Conservation (phyloP, 2,797 vertebrate species). For the Simalia tracyae region DNA sequence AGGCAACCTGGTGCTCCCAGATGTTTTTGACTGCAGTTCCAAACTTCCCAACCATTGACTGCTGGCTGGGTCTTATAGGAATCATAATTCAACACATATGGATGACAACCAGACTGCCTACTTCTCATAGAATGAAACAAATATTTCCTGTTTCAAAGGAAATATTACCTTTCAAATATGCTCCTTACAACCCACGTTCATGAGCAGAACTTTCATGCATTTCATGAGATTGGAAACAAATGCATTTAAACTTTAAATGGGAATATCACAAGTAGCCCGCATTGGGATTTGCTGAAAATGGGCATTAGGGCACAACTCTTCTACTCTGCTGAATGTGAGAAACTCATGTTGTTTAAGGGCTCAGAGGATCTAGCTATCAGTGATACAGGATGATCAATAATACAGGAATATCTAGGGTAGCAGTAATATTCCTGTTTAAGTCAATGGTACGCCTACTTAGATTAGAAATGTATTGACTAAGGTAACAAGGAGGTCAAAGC, state of each 20-base stretch:
- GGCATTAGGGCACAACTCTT: neutral
- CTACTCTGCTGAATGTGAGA: neutral
- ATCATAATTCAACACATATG: neutral
- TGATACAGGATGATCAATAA: neutral
- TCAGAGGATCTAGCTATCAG: neutral
- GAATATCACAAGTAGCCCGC: neutral
- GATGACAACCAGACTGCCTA: neutral
- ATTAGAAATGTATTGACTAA: constrained; percentile 42
- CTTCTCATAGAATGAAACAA: neutral
- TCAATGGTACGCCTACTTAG: neutral
- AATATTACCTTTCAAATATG: neutral
- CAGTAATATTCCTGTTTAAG: constrained; percentile 13
- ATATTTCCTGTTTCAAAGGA: neutral
- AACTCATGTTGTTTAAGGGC: neutral
- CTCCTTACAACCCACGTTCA: neutral
- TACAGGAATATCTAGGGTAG: constrained; percentile 26
- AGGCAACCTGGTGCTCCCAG: neutral
- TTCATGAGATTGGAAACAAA: neutral
- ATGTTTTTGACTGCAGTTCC: neutral
- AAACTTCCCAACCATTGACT: neutral
- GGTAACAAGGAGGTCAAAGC: constrained; percentile 49
- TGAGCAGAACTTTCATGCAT: neutral
- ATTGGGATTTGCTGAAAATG: neutral
- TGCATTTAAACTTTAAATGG: neutral
- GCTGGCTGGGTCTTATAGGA: neutral